Base-by-base conservation (phyloP, 2,797 vertebrate genomes). In the Sebastes kiyomatsui region DNA sequence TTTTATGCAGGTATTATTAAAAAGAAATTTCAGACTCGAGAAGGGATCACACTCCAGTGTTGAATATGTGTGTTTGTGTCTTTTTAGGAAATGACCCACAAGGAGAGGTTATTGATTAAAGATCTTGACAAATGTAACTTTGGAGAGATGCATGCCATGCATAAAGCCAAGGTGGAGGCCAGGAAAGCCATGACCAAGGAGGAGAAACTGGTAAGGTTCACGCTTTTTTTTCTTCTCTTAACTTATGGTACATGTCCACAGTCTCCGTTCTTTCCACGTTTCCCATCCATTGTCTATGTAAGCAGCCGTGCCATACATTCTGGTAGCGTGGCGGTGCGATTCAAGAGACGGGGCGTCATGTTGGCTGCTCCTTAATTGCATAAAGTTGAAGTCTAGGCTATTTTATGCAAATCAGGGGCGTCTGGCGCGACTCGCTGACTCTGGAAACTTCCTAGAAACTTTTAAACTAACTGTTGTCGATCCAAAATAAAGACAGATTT, bases 81-180 rank as follows among this genome's bases (percentile, higher is more conserved):
- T 79, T 14, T 80, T 52, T 30, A 97, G 96, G 95, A 96, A 86
- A 96, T 96, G 96, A 96, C 85, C 33, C 32, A 89, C 6, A 89
- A 95, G 42, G 96, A 97, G 80, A 93, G 85, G 49, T 82, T 42
- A 3, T 75, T 95, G 71, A 96, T 97, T 77, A 49, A 72, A 52
- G 85, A 96, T 67, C 92, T 97, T 60, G 87, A 95, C 62, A 96
- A 95, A 76, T 96, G 96, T 85, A 90, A 96, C 87, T 96, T 97
- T 76, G 88, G 87, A 33, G 95, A 96, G 88, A 88, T 96, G 9
- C 92, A 95, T 66, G 59, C 82, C 25, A 95, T 96, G 94, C 95
- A 96, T 80, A 95, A 90, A 90, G 90, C 90, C 52, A 96, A 89
- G 72, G 94, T 95, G 28, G 96, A 96, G 88, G 90, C 92, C 42